A percentile compares a stretch with the other conserved stretches of the same genome.
phyloP scores from a whole-genome alignment of 2,113 vertebrate species.

The Zosterops lateralis region DNA sequence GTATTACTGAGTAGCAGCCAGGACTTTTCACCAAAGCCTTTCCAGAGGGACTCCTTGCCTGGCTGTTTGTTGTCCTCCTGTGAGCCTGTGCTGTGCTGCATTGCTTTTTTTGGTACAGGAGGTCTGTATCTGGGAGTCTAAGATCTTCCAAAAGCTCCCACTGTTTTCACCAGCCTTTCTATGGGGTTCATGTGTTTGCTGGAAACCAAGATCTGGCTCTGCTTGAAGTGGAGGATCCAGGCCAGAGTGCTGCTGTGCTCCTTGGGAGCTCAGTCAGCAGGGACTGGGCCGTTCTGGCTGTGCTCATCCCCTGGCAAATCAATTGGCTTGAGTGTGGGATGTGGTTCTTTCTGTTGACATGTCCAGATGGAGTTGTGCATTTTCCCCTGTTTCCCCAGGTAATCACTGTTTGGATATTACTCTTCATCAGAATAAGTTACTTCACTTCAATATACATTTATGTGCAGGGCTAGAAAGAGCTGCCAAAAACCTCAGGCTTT shows the following conservation, averaged over 20 bases:
- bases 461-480: not conserved
- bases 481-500: not conserved
- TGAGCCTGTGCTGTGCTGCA: not conserved
- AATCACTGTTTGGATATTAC: not conserved
- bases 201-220: not conserved
- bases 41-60: fast-evolving
- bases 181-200: not conserved
- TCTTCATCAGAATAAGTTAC: not conserved
- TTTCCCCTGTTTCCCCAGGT: not conserved
- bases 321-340: not conserved
- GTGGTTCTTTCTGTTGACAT: not conserved
- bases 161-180: not conserved
- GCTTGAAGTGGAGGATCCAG: not conserved
- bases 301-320: not conserved
- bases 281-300: not conserved
- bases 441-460: not conserved
- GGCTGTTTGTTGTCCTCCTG: not conserved
- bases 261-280: fast-evolving
- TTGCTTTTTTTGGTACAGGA: not conserved
- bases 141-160: not conserved
- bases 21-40: not conserved
- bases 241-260: not conserved
- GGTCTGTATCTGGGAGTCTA: not conserved
- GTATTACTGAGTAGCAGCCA: not conserved
- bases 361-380: not conserved